These are phyloP conservation scores for Aphis gossypii DNA, from an alignment of 1,140 invertebrate genomes.

Conservation along the genomic window DNA sequence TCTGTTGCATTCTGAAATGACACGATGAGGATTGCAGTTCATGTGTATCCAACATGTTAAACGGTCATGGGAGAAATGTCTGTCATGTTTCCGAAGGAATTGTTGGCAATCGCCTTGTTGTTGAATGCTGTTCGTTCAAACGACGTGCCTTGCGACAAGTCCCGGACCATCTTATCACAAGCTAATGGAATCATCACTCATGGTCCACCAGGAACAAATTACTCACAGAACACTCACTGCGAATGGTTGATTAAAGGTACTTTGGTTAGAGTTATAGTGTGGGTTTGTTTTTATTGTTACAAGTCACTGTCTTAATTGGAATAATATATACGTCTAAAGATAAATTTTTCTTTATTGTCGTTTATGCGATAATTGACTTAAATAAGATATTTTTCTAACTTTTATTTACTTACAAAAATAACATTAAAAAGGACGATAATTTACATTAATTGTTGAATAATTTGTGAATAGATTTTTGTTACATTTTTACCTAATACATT, in stretches of 20 bases:
- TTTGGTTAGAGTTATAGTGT: not conserved
- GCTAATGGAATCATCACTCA: constrained; percentile 87
- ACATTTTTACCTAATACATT: too few species aligned
- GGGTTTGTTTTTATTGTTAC: not conserved
- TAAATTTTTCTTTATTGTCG: too few species aligned
- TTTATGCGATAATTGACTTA: too few species aligned
- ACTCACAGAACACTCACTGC: constrained; percentile 91
- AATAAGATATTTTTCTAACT: too few species aligned
- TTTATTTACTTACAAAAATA: too few species aligned
- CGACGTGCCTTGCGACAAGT: constrained; percentile 74
- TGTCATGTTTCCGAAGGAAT: constrained; percentile 23
- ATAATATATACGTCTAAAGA: not conserved
- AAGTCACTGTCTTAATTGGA: not conserved
- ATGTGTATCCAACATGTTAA: constrained; percentile 34
- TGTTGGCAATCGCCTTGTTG: not conserved
- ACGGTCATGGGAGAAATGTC: not conserved
- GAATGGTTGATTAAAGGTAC: constrained; percentile 92
- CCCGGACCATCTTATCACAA: constrained; percentile 79
- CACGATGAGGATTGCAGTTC: not conserved
- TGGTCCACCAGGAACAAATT: constrained; percentile 85
- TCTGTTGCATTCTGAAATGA: not conserved
- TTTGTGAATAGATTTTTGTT: too few species aligned
- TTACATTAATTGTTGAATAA: too few species aligned
- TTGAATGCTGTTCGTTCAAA: not conserved
- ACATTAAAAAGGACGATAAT: too few species aligned